phyloP scores from a whole-genome alignment of 2,888 invertebrate species.

The Caenorhabditis wallacei region DNA sequence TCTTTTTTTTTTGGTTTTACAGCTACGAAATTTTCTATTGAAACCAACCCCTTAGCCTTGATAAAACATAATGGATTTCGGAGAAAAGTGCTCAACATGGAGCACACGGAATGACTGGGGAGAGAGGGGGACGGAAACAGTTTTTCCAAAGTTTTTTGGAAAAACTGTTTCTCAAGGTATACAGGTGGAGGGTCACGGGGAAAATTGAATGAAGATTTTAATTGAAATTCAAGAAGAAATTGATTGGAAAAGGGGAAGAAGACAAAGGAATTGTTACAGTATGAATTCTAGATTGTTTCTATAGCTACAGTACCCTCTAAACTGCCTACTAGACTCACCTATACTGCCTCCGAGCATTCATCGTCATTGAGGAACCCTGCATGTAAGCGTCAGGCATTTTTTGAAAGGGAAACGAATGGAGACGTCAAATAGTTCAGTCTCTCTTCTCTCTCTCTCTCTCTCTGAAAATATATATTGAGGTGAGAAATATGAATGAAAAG shows the following conservation, averaged over 20 bases:
- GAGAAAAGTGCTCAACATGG: conserved; percentile 26
- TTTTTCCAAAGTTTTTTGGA: too few species aligned
- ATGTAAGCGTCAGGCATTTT: conserved; percentile 31
- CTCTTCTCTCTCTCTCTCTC: too few species aligned
- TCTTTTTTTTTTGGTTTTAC: neutral
- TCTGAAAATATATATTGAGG: conserved; percentile 33
- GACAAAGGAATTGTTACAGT: neutral
- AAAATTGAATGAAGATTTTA: neutral
- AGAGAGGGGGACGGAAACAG: neutral
- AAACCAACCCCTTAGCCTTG: conserved; percentile 40
- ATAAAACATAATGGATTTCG: conserved; percentile 47
- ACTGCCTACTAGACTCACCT: conserved; percentile 6
- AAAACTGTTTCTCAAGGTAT: too few species aligned
- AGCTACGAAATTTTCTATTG: neutral
- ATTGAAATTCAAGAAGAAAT: conserved; percentile 10
- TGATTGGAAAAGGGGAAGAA: conserved; percentile 1
- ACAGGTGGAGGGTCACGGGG: neutral
- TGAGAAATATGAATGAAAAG: conserved; percentile 2
- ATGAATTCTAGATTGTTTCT: too few species aligned
- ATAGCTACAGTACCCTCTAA: neutral
- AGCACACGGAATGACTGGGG: neutral
- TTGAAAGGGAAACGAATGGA: neutral
- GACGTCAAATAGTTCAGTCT: conserved; percentile 38
- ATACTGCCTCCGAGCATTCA: conserved; percentile 41
- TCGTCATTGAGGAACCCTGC: conserved; percentile 10